Base-by-base conservation (phyloP, 1,140 invertebrate genomes). In the Penaeus vannamei region DNA sequence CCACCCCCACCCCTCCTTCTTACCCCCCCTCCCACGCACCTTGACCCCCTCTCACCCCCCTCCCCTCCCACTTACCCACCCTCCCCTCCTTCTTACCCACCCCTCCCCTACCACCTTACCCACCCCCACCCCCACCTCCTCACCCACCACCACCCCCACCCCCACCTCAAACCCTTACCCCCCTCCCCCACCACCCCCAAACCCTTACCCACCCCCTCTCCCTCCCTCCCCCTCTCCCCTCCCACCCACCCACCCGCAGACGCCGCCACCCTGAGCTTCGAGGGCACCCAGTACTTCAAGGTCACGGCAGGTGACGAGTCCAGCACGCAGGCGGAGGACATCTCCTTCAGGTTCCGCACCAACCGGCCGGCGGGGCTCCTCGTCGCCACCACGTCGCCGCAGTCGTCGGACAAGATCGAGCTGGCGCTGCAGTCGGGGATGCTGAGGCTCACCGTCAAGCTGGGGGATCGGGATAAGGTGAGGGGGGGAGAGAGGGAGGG, bases 261-360 rank as follows among this genome's bases (percentile, higher is more conserved):
- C 92, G 96, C 97, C 26, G 95, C 96, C 20, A 98, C 96, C 5
- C 94, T 99, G 72, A 96, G 95, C 92, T 96, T 98, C 92, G 98
- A 98, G 92, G 97, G 97, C 23, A 96, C 96, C 23, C 97, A 99
- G 92, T 96, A 97, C 92, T 94, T 98, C 93, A 95, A 95, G 32
- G 95, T 97, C 20, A 94, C 95, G 23, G 94, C 98, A 93, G 95
- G 96, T 2, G 95, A 96, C 46, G 96, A 97, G 86, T 96, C 96
- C 84, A 94, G 95, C 86, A 98, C 97, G 0, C 97, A 99, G 93
- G 97, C 97, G 0, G 98, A 99, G 93, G 97, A 98, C 92, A 94
- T 99, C 60, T 94, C 96, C 42, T 93, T 99, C 29, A 94, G 98
- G 60, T 99, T 99, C 93, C 95, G 96, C 91, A 99, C 98, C 7